Base-by-base conservation (phyloP, 2,113 vertebrate species). In the Thymallus thymallus region DNA sequence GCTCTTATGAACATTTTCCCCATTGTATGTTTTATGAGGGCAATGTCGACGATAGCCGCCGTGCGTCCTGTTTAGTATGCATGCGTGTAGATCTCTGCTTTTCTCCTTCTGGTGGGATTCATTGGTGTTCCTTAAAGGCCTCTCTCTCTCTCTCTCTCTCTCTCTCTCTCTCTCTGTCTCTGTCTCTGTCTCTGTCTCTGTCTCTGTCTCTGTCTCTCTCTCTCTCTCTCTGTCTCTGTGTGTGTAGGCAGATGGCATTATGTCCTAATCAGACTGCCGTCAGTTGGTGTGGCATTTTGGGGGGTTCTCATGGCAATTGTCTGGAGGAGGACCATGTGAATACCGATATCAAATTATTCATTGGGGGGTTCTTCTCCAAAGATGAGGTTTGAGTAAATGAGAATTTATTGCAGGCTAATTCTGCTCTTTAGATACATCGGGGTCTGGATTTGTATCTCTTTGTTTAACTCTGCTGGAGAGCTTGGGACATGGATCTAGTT, bases 331-430 rank as follows among this genome's bases (percentile, higher is more conserved):
- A 72, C 0, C 30, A 64, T 48, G 51, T 79, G 88, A 88, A 88
- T 86, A 84, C 82, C 82, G 81, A 82, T 79, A 89, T 91, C 80
- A 89, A 83, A 89, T 91, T 88, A 91, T 86, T 67, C 81, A 86
- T 78, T 1, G 13, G 16, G 48, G 48, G 14, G 48, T 51, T 51
- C 16, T 51, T 78, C 76, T 79, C 76, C 70, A 18, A 74, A 77
- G 80, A 78, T 81, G 9, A 16, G 81, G 87, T 1, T 18, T 18
- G 48, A 51, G 48, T 4, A 90, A 91, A 87, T 88, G 82, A 86
- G 79, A 89, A 89, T 90, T 87, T 84, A 86, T 90, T 86, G 85
- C 82, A 66, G 83, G 80, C 87, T 89, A 90, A 91, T 93, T 89
- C 91, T 88, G 84, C 68, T 84, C 68, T 64, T 82, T 81, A 81